Evolutionary conservation across 2,113 vertebrate species (phyloP), one percentile per base, ranked within the genome.

Genomic region (Marmota monax): DNA sequence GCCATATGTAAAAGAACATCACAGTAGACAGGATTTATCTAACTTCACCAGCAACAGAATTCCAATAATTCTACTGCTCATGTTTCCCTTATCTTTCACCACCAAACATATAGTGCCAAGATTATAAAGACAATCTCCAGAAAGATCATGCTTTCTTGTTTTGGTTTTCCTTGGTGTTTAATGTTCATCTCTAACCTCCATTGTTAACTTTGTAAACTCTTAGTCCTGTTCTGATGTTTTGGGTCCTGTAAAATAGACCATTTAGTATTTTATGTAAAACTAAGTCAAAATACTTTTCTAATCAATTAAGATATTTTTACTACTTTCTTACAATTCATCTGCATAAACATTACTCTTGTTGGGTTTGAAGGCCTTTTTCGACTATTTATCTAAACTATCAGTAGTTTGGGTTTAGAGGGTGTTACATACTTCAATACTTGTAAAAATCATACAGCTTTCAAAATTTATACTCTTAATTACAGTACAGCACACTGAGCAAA

Each of bases 321-420:
- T 53, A 34, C 22, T 93, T 91, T 85, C 78, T 84, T 92, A 53
- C 1, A 22, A 22, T 91, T 91, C 53, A 84, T 79, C 48, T 84
- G 11, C 18, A 70, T 73, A 9, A 97, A 80, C 6, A 29, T 95
- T 42, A 37, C 51, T 91, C 67, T 73, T 95, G 3, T 88, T 72
- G n/a, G 27, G 17, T 72, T 18, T 84, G 6, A 63, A 74, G 25
- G 10, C 0, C 14, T 87, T 61, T 89, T 76, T 58, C 27, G 4
- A 61, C 7, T 58, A 6, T 5, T 11, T 80, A 56, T 79, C 79
- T 72, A 86, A 84, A 23, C 10, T 3, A 58, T 58, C 61, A 90
- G 45, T 23, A 42, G 48, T 69, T 51, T 51, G 42, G 8, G 4
- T 1, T 23, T 51, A 2, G 65, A 17, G 2, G 16, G 2, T 39